Evolutionary conservation across 2,113 vertebrate species (phyloP), one percentile per base, ranked within the genome.

Genomic region (Ctenomys sociabilis): DNA sequence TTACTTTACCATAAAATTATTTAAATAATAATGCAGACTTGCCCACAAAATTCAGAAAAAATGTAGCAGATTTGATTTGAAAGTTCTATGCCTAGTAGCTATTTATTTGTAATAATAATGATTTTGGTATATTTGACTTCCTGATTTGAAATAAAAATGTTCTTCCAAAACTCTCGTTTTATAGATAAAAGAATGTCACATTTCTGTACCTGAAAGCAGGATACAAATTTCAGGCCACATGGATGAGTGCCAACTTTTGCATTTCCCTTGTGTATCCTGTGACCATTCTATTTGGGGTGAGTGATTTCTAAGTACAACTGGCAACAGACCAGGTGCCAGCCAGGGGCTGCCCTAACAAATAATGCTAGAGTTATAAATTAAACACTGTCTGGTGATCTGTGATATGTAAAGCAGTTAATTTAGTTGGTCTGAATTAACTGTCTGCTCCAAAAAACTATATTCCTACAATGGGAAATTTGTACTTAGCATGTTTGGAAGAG

Each of bases 291-390:
- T 95, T 57, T 0, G 72, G 92, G 93, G 90, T 98, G 93, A 98
- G 96, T 97, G 94, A 95, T 97, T 96, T 97, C 78, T 75, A 85
- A 95, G 82, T 88, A 93, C 85, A 40, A 30, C 88, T 95, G 95
- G 95, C 90, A 96, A 73, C 85, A 85, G 87, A 90, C 80, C 84
- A 97, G 95, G 93, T 94, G 82, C 84, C 82, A 94, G 66, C 63
- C 45, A 70, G 97, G 97, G 95, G 94, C 61, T 96, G 11, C 95
- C 93, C 94, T 93, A 97, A 96, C 96, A 2, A 95, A 95, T 97
- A 96, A 88, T 77, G 70, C 57, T 91, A 57, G 87, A 35, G 94
- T 90, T 97, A 95, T 93, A 94, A 90, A 95, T 92, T 96, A 97
- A 98, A 94, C 78, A 64, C 5, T 93, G 57, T 77, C 91, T 94